Conservation (phyloP, 1,140 invertebrate species). For the Drosophila triauraria region DNA sequence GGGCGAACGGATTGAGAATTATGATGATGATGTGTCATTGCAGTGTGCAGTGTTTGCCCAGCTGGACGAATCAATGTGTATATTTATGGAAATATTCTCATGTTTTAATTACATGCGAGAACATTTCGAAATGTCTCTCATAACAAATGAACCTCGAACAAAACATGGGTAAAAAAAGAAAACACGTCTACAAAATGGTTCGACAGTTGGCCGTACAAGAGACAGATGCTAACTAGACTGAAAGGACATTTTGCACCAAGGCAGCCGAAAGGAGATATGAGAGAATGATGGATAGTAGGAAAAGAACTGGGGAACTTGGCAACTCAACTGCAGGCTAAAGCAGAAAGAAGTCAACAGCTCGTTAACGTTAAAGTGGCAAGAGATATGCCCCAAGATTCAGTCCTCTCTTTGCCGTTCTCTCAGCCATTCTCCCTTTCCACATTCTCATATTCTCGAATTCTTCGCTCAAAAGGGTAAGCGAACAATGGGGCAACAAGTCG, state of each 20-base stretch:
- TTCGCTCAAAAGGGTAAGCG: conserved; percentile 58
- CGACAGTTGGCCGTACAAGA: conserved; percentile 53
- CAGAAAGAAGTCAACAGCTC: conserved; percentile 84
- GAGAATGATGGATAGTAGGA: conserved; percentile 29
- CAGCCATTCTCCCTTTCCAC: conserved; percentile 16
- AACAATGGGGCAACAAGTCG: conserved; percentile 84
- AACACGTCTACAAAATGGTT: conserved; percentile 14
- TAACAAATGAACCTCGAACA: conserved; percentile 58
- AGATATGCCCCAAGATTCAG: conserved; percentile 66
- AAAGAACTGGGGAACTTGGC: conserved; percentile 33
- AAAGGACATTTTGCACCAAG: conserved; percentile 47
- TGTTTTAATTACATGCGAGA: conserved; percentile 68
- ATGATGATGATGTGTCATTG: conserved; percentile 44
- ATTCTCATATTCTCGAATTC: conserved; percentile 13
- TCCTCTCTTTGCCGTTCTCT: conserved; percentile 16
- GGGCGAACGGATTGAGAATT: conserved; percentile 33
- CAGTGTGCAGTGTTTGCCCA: conserved; percentile 31
- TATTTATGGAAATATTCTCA: conserved; percentile 77
- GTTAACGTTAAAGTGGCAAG: conserved; percentile 84
- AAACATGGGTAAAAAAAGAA: conserved; percentile 4
- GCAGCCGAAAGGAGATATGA: conserved; percentile 13
- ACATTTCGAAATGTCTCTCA: conserved; percentile 59
- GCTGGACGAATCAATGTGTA: conserved; percentile 39
- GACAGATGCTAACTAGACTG: conserved; percentile 38
- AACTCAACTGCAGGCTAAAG: conserved; percentile 68